Percentiles rank a stretch among this genome's conserved stretches.
Evolutionary conservation across 2,113 vertebrate species (phyloP).

Genomic region (Hoplias malabaricus): DNA sequence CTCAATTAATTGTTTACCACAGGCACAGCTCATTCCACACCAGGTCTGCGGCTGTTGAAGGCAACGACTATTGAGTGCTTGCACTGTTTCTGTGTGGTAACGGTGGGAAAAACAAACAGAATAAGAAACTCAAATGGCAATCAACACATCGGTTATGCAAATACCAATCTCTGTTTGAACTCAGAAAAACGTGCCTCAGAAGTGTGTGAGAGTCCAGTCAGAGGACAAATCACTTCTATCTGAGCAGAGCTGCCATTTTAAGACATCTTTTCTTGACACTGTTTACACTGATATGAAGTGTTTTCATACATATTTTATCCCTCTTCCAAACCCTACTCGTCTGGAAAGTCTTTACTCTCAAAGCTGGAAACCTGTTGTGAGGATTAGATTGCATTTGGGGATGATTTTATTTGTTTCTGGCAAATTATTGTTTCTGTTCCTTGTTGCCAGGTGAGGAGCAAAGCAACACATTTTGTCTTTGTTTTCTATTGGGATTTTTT

Average conservation of each 20-base stretch:
- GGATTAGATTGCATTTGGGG: too few relatives aligned
- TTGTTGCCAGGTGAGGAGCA: too few relatives aligned
- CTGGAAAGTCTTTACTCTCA: too few relatives aligned
- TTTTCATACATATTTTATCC: too few relatives aligned
- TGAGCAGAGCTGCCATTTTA: not conserved
- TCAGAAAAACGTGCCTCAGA: not conserved
- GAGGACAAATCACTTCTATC: not conserved
- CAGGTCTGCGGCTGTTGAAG: not conserved
- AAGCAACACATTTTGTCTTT: too few relatives aligned
- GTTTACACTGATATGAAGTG: too few relatives aligned
- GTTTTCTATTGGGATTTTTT: too few relatives aligned
- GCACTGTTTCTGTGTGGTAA: not conserved
- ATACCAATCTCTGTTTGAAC: not conserved
- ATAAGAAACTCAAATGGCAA: not conserved
- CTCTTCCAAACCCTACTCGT: too few relatives aligned
- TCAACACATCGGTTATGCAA: constrained; percentile 10
- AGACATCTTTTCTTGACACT: not conserved
- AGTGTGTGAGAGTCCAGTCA: not conserved
- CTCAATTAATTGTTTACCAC: not conserved
- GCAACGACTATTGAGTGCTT: not conserved
- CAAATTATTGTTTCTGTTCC: too few relatives aligned
- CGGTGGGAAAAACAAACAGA: not conserved
- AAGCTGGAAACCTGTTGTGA: too few relatives aligned
- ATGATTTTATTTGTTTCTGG: too few relatives aligned
- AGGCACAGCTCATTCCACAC: not conserved